These are phyloP conservation scores for Cassiopea andromeda DNA, from an alignment of 30 jellyfish, hydroid and myxozoan genomes.

Conservation along the genomic window DNA sequence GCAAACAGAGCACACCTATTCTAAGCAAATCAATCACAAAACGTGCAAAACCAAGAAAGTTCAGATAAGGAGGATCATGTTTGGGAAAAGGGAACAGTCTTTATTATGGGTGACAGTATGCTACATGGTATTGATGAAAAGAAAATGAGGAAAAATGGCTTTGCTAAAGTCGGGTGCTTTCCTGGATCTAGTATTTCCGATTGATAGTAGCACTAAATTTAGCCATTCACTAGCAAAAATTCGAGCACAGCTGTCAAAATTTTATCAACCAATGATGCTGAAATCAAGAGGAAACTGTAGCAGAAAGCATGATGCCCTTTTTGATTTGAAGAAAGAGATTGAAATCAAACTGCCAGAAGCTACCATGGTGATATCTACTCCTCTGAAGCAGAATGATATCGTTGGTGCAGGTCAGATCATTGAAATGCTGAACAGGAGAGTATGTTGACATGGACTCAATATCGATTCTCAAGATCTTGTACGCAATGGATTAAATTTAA, in stretches of 20 bases:
- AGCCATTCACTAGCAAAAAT: neutral
- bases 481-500: neutral
- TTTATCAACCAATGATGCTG: neutral
- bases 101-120: neutral
- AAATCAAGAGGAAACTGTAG: neutral
- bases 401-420: slow-evolving; percentile 1
- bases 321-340: neutral
- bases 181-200: neutral
- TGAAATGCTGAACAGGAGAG: neutral
- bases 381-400: neutral
- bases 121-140: neutral
- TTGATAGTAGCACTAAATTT: neutral
- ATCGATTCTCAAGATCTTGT: neutral
- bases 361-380: neutral
- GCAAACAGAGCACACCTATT: slow-evolving; percentile 1
- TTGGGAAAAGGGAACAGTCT: neutral
- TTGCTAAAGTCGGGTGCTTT: neutral
- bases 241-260: neutral
- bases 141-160: neutral
- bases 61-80: neutral
- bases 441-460: neutral
- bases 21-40: neutral
- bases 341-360: neutral
- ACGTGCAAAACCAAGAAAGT: neutral
- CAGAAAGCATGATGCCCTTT: neutral